Evolutionary conservation across 2,888 invertebrate species (phyloP).

Genomic region (Xanthia togata): DNA sequence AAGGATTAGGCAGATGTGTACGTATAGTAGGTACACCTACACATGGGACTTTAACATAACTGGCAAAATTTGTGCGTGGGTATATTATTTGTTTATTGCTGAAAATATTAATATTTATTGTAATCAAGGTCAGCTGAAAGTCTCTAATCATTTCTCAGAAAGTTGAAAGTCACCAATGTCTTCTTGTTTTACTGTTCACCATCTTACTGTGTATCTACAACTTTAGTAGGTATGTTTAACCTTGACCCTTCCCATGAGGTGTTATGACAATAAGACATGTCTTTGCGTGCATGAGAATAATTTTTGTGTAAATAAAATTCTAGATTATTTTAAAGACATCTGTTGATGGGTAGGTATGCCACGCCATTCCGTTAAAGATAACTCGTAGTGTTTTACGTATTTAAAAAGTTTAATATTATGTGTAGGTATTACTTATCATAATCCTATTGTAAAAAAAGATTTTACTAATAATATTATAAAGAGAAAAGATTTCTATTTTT

Average conservation of each 20-base stretch:
- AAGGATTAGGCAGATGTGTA: not conserved
- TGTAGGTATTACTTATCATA: not conserved
- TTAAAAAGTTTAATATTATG: not conserved
- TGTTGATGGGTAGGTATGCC: not conserved
- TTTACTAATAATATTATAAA: no score
- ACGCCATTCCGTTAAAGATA: no score
- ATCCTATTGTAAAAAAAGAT: not conserved
- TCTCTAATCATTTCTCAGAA: not conserved
- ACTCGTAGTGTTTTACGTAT: not conserved
- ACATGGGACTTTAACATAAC: not conserved
- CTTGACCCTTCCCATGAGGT: conserved; percentile 52
- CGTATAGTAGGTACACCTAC: not conserved
- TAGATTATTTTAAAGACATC: not conserved
- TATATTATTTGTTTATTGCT: not conserved
- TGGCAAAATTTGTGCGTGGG: not conserved
- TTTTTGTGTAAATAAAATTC: conserved; percentile 21
- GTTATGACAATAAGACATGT: conserved; percentile 52
- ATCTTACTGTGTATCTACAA: not conserved
- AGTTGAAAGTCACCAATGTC: not conserved
- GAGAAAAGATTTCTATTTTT: no score
- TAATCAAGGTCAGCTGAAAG: not conserved
- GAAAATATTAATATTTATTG: not conserved
- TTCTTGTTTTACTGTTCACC: conserved; percentile 29
- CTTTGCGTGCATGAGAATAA: conserved; percentile 41
- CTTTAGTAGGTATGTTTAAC: conserved; percentile 25